phyloP scores from a whole-genome alignment of 1,140 invertebrate species.

The Drosophila littoralis region DNA sequence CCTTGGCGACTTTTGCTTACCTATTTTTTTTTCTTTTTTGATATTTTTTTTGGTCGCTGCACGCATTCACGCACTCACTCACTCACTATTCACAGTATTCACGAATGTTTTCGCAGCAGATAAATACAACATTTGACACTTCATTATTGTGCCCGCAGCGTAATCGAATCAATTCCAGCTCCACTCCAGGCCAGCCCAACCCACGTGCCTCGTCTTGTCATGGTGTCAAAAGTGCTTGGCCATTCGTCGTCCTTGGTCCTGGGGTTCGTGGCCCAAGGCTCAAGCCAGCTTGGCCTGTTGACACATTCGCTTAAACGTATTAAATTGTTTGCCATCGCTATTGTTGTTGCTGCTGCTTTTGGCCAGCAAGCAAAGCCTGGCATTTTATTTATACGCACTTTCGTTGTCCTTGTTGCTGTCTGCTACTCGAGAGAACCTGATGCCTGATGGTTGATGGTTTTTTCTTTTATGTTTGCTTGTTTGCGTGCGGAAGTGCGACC shows the following conservation, averaged over 20 bases:
- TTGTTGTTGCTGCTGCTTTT: conserved; percentile 31
- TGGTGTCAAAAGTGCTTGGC: conserved; percentile 78
- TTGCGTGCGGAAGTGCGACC: conserved; percentile 72
- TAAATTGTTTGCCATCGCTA: conserved; percentile 81
- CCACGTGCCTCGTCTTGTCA: conserved; percentile 46
- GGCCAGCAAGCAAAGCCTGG: conserved; percentile 20
- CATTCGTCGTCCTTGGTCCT: conserved; percentile 46
- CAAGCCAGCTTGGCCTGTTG: conserved; percentile 81
- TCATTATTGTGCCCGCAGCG: conserved; percentile 83
- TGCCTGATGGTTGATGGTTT: conserved; percentile 24
- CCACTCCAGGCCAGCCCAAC: conserved; percentile 39
- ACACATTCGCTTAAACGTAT: conserved; percentile 84
- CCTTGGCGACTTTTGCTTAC: conserved; percentile 51
- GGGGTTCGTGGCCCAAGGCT: conserved; percentile 57
- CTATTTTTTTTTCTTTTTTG: conserved; percentile 28
- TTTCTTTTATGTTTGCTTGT: conserved; percentile 22
- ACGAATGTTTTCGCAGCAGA: conserved; percentile 77
- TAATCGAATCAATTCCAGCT: conserved; percentile 83
- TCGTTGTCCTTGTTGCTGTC: conserved; percentile 26
- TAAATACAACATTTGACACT: conserved; percentile 84
- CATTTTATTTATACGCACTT: conserved; percentile 64
- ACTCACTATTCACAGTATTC: conserved; percentile 32
- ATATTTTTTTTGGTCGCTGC: conserved; percentile 19
- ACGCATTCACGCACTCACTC: conserved; percentile 37
- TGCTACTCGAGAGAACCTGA: conserved; percentile 21